Base-by-base conservation (phyloP, 2,888 invertebrate species). In the Drosophila paranaensis region DNA sequence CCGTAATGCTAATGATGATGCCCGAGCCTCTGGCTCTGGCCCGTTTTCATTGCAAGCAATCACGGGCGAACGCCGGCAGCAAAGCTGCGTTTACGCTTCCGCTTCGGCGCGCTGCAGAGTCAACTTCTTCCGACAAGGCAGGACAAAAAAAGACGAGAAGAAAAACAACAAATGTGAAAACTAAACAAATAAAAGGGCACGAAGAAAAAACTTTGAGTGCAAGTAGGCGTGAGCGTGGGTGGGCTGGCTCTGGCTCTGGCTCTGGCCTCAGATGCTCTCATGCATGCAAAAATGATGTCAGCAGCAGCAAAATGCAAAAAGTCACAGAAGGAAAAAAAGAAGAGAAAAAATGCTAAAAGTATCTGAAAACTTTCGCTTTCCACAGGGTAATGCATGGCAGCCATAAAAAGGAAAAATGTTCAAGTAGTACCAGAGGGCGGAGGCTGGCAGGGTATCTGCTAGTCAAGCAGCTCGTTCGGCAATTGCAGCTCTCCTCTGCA, bases 251-350 rank as follows among this genome's bases (percentile, higher is more conserved):
- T 6, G 27, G 27, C 37, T 11, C 30, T 35, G 33, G 16, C n/a
- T 20, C 40, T 37, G 51, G 46, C 50, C 65, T 62, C 66, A 61
- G 74, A 67, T 67, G 80, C 77, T 66, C 53, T 61, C 77, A 79
- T 74, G 67, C 77, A 77, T 67, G 71, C 69, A 39, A 51, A 67
- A 82, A 79, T 71, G 67, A 74, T 82, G 82, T 77, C 81, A 78
- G 58, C 68, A 27, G 55, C 42, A 50, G 48, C 66, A 67, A 71
- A 57, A 57, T 35, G 58, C 58, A 60, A 65, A 74, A 77, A 57
- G 57, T 60, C 20, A 43, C 42, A 51, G 57, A 35, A 40, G 55
- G 50, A 55, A 60, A 25, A 25, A 6, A 45, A 45, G 39, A 43
- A 43, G 27, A 48, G 13, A 33, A 43, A n/a, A 33, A 43, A 51